These are phyloP conservation scores for Marisa cornuarietis DNA, from an alignment of 1,140 invertebrate genomes.

Conservation along the genomic window DNA sequence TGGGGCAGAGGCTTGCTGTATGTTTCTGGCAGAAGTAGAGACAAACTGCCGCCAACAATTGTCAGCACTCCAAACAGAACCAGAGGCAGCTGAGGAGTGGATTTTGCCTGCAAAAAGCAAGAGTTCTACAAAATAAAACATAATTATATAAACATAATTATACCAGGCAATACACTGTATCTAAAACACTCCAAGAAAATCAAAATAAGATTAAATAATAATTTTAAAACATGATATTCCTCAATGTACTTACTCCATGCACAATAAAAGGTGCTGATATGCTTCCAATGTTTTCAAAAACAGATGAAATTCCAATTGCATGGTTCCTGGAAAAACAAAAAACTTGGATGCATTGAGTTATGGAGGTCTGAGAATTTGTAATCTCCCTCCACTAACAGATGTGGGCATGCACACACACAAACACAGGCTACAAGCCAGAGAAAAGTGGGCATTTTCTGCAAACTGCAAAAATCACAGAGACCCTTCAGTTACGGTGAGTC, in stretches of 20 bases:
- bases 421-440: too few species aligned
- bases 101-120: conserved; percentile 33
- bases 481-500: too few species aligned
- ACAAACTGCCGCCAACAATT: conserved; percentile 39
- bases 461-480: too few species aligned
- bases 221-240: too few species aligned
- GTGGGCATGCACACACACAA: too few species aligned
- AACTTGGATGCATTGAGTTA: not conserved
- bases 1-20: conserved; percentile 47
- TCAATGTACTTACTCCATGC: conserved; percentile 46
- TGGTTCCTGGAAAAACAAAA: conserved; percentile 45
- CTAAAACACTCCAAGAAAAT: not conserved
- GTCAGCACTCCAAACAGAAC: conserved; percentile 49
- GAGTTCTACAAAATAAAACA: conserved; percentile 17
- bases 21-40: conserved; percentile 48
- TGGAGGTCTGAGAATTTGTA: too few species aligned
- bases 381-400: too few species aligned
- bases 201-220: too few species aligned
- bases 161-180: conserved; percentile 21
- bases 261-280: conserved; percentile 57
- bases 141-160: conserved; percentile 27
- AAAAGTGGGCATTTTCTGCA: too few species aligned
- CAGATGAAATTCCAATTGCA: conserved; percentile 52
- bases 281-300: conserved; percentile 57
- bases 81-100: conserved; percentile 37